These are phyloP conservation scores for Alouatta palliata DNA, from an alignment of 2,113 vertebrate genomes.

Conservation along the genomic window DNA sequence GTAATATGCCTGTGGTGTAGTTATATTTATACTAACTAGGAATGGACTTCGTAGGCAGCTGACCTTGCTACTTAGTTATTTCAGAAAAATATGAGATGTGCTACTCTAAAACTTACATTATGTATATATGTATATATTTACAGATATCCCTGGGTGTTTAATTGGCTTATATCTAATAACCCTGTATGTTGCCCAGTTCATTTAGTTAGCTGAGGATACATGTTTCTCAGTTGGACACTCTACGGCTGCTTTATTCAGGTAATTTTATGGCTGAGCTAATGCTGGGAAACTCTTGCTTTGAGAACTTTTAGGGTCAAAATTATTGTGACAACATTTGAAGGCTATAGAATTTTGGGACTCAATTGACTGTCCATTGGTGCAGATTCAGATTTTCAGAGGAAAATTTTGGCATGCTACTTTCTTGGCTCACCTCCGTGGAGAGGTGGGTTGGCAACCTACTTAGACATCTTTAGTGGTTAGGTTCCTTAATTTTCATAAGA, in stretches of 20 bases:
- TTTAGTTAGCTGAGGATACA: neutral
- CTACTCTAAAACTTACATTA: neutral
- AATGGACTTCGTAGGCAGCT: neutral
- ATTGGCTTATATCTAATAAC: neutral
- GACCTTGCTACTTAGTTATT: neutral
- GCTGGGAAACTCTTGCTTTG: slow-evolving; percentile 17
- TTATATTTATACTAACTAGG: neutral
- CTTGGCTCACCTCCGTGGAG: neutral
- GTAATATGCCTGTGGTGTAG: neutral
- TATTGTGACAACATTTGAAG: neutral
- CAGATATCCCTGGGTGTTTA: neutral
- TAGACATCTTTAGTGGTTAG: neutral
- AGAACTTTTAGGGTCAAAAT: slow-evolving; percentile 37
- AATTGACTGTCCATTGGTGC: neutral
- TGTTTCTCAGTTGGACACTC: neutral
- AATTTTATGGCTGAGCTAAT: slow-evolving; percentile 29
- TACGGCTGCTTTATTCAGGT: neutral
- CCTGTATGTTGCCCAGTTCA: neutral
- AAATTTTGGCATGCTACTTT: slow-evolving; percentile 14
- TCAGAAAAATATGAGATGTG: slow-evolving; percentile 2
- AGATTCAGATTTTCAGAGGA: slow-evolving; percentile 31
- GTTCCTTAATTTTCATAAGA: slow-evolving; percentile 41
- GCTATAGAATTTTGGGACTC: neutral
- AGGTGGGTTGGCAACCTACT: neutral
- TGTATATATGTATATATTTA: neutral